Base-by-base conservation (phyloP, 1,140 invertebrate species). In the Solenopsis invicta region DNA sequence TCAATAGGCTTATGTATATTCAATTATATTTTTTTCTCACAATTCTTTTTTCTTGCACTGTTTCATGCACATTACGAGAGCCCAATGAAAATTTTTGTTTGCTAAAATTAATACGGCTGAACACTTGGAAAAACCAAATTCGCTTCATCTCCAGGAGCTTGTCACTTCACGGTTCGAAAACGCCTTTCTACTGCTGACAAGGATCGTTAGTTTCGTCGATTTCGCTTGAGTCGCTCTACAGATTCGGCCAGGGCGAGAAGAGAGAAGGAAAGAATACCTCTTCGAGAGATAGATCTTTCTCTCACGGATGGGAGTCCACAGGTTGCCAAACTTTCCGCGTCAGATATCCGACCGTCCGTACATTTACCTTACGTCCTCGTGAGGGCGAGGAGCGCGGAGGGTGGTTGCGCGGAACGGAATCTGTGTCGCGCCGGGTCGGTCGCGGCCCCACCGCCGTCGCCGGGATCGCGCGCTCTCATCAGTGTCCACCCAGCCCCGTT, bases 361-460 rank as follows among this genome's bases (percentile, higher is more conserved):
- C 78, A 8, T 82, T 82, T 72, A 82, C 67, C 78, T 72, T 59
- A 21, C 78, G 37, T 45, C 48, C 34, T 45, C 37, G 64, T 5
- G 18, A 24, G 21, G 78, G 24, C 24, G 52, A 45, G 78, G 34
- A 37, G 78, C 64, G 52, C 41, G 37, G 34, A 48, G 54, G 64
- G 52, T 72, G 78, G 67, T 78, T 71, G 72, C 67, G 84, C 37
- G 41, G n/a, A 59, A 69, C 66, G 41, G 82, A 92, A 93, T 93
- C 91, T 93, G 86, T 93, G 92, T 93, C 92, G 92, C 64, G 74
- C 89, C 80, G 89, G 92, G 91, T 86, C 62, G 41, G 85, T 45
- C 56, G 34, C 37, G 56, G 72, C 75, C 37, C 64, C 66, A 24
- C 34, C 18, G 62, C 34, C 62, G 62, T 41, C 84, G 56, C 67